Evolutionary conservation across 1,140 invertebrate species (phyloP).

Genomic region (Phenacoccus solenopsis): DNA sequence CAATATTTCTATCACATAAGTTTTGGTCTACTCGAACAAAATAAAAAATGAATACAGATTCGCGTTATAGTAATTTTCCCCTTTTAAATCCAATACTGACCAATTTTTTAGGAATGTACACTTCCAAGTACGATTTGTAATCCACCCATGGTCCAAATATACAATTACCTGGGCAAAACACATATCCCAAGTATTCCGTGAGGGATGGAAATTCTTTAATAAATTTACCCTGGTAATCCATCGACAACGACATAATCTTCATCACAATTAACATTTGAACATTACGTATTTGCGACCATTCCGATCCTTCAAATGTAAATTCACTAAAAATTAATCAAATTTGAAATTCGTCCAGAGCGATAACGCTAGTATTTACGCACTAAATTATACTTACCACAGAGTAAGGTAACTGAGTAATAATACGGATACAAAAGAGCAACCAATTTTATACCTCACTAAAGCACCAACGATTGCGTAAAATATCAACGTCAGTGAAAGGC

Average conservation of each 20-base stretch:
- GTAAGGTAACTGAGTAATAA: neutral
- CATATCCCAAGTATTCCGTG: neutral
- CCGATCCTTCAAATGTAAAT: neutral
- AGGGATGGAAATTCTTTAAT: neutral
- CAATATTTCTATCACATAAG: neutral
- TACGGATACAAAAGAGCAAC: neutral
- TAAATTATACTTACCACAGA: neutral
- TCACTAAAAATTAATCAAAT: neutral
- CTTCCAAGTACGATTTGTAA: neutral
- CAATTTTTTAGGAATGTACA: neutral
- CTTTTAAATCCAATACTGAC: neutral
- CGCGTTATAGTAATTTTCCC: too few species aligned
- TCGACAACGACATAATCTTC: neutral
- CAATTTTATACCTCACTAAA: neutral
- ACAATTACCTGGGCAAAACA: neutral
- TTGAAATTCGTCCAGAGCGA: neutral
- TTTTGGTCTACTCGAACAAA: neutral
- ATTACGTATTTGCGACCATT: neutral
- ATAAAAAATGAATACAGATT: neutral
- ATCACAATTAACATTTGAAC: slow-evolving; percentile 9
- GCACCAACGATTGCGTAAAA: neutral
- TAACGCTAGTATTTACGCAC: neutral
- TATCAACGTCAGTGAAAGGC: neutral
- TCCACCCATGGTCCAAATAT: slow-evolving; percentile 1
- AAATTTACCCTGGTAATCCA: neutral